Base-by-base conservation (phyloP, 2,888 invertebrate species). In the Cenopis cana region DNA sequence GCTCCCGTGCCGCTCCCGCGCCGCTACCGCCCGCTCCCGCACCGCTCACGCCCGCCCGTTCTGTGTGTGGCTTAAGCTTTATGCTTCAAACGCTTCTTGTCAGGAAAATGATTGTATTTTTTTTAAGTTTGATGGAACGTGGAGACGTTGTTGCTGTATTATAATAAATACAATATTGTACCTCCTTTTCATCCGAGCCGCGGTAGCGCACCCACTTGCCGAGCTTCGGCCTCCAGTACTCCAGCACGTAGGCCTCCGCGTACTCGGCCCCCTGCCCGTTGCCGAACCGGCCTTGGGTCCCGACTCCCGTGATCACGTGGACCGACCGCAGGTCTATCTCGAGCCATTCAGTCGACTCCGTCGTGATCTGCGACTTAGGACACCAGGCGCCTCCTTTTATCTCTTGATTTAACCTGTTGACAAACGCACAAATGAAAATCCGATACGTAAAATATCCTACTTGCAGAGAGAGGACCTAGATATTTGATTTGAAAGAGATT, bases 341-440 rank as follows among this genome's bases (percentile, higher is more conserved):
- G 74, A 97, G 89, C 96, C 96, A 97, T 87, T 97, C 97, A 73
- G 94, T 94, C 2, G 96, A 94, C 79, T 96, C 96, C n/a, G 95
- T 95, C 29, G 96, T 96, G 81, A 97, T 96, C 86, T 96, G 96
- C 64, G 95, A 94, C 88, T 96, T 95, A 12, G 98, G 98, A 91
- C 98, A 98, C 98, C 98, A 98, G 0, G 98, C 98, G 57, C 98
- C 98, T 14, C 98, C 97, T 82, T 96, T 95, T 76, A 95, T 94
- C 84, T 98, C 98, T 79, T 95, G 95, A 76, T 96, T 95, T 78
- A 98, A 93, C 87, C 98, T 98, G 95, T 36, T 9, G n/a, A 46
- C 20, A 50, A 38, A 24, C 4, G 14, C 11, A 2, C 12, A 38
- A 18, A 54, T 54, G 12, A 55, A 29, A n/a, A 0, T 46, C n/a